Evolutionary conservation across 1,140 invertebrate genomes (phyloP), one percentile per base, ranked within the genome.

Genomic region (Teleopsis dalmanni): DNA sequence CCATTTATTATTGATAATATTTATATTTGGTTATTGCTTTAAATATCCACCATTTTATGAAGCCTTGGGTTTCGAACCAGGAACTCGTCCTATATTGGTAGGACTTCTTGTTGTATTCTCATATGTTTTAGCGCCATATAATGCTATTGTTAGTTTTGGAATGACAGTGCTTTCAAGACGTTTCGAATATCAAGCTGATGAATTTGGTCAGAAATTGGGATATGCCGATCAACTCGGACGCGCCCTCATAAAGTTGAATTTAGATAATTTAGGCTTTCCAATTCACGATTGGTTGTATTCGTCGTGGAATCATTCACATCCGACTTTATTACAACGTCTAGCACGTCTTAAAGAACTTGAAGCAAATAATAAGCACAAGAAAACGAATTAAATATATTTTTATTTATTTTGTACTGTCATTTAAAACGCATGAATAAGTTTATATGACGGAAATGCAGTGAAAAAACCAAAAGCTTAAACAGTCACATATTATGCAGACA

Each of bases 131-230:
- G 85, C 90, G 27, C 93, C 95, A 4, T 91, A 96, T 56, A 93
- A 97, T 75, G 87, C 91, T 53, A 80, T 88, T 11, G 70, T 88
- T n/a, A 78, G 76, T 36, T 88, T 83, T 57, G 68, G 81, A 34
- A 73, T 82, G 70, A 87, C 83, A 14, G 76, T 80, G 11, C 58
- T 85, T 3, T 83, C 80, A 16, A 75, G 87, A 47, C 79, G 78
- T 55, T 95, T 88, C 70, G 97, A 99, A 74, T 99, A 97, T 75
- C 82, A 95, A 78, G 97, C 97, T n/a, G 97, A 99, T 74, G 78
- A 78, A 21, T 99, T 95, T 78, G 94, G 93, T 7, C 84, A 83
- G 38, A 75, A 77, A 23, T 72, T 98, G 36, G 84, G 89, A 18
- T 83, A 82, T 58, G 76, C 83, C 0, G 72, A 80, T 29, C 73